Evolutionary conservation across 37 sponge, comb jelly and placozoan genomes (phyloP).

Genomic region (Diacarnus erythraeanus): DNA sequence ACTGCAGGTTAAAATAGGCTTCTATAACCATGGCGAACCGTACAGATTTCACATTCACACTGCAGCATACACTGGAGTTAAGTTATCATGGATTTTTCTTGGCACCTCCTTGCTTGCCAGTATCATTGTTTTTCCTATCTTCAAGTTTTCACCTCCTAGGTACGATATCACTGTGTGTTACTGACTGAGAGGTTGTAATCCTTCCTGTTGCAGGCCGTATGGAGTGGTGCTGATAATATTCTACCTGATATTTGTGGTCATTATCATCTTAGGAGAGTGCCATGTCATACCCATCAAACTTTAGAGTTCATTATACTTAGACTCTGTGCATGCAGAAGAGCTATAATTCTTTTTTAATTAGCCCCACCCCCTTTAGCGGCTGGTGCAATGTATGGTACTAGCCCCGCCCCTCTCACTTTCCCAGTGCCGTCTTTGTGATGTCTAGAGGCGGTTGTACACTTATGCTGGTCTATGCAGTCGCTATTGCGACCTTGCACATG

Average conservation of each 20-base stretch:
- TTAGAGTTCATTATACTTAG: background rate
- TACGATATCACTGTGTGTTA: slow-evolving; percentile 12
- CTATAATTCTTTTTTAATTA: background rate
- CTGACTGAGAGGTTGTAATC: no score
- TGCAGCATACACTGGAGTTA: slow-evolving; percentile 57
- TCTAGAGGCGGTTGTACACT: no score
- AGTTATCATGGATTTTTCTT: slow-evolving; percentile 87
- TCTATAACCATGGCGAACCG: slow-evolving; percentile 55
- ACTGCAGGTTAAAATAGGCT: slow-evolving; percentile 64
- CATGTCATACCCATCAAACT: slow-evolving; percentile 32
- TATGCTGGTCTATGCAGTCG: background rate
- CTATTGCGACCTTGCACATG: background rate
- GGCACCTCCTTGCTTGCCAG: slow-evolving; percentile 58
- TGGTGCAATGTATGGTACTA: no score
- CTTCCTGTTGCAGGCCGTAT: slow-evolving; percentile 33
- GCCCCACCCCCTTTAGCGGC: background rate
- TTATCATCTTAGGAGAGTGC: slow-evolving; percentile 53
- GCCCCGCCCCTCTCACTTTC: no score
- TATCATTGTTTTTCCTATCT: slow-evolving; percentile 66
- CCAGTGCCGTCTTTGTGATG: no score
- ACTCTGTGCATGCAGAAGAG: background rate
- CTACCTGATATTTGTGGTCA: slow-evolving; percentile 54
- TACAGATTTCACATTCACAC: slow-evolving; percentile 56
- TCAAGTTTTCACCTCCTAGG: slow-evolving; percentile 83
- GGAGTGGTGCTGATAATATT: slow-evolving; percentile 47